A percentile compares a stretch with the other conserved stretches of the same genome.
These are phyloP conservation scores for Neoascia interrupta DNA, from an alignment of 2,888 invertebrate species.

Conservation along the genomic window DNA sequence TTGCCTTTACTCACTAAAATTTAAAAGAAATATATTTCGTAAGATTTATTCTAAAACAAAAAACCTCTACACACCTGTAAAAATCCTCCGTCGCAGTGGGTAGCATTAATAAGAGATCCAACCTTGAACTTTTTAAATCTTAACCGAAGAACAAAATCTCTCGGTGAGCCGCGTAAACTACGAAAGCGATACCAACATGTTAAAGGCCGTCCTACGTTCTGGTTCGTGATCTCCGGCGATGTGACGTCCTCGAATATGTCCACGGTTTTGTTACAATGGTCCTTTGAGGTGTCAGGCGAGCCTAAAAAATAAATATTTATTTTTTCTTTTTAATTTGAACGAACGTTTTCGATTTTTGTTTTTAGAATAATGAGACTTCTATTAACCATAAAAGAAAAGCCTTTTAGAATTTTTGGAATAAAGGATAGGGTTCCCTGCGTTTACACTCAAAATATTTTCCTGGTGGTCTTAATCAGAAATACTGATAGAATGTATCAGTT, in stretches of 20 bases:
- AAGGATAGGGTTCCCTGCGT: too few species aligned
- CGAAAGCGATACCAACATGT: slow-evolving; percentile 95
- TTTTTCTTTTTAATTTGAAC: too few species aligned
- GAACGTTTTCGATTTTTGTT: too few species aligned
- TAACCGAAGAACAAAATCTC: slow-evolving; percentile 93
- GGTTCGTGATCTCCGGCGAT: slow-evolving; percentile 90
- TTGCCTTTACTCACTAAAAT: background rate
- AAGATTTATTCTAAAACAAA: too few species aligned
- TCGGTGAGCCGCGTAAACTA: slow-evolving; percentile 91
- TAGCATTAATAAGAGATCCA: slow-evolving; percentile 91
- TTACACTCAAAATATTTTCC: too few species aligned
- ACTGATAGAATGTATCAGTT: too few species aligned
- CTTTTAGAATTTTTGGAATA: too few species aligned
- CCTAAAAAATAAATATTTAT: too few species aligned
- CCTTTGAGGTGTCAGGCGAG: slow-evolving; percentile 81
- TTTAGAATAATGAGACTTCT: too few species aligned
- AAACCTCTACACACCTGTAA: slow-evolving; percentile 85
- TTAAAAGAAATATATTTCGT: too few species aligned
- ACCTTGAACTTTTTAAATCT: slow-evolving; percentile 96
- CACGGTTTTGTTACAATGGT: slow-evolving; percentile 96
- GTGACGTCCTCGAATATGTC: slow-evolving; percentile 95
- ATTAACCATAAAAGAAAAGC: too few species aligned
- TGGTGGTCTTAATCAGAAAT: too few species aligned
- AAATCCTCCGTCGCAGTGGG: slow-evolving; percentile 92
- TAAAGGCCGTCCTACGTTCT: slow-evolving; percentile 91